A percentile compares a stretch with the other conserved stretches of the same genome.
Evolutionary conservation across 2,113 vertebrate species (phyloP).

Genomic region (Nothobranchius kuhntae): DNA sequence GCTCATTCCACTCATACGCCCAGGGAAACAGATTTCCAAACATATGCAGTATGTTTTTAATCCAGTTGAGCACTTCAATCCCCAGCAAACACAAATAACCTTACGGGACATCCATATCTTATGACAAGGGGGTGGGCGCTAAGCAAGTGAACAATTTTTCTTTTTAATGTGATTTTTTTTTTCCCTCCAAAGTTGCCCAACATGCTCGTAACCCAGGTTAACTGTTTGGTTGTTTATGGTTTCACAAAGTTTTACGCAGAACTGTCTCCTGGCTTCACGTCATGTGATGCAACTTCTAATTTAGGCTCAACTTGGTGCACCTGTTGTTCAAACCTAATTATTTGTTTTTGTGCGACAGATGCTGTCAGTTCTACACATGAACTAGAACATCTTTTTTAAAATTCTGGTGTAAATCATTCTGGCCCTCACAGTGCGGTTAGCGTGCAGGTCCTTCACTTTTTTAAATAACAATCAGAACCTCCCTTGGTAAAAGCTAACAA

Average conservation of each 20-base stretch:
- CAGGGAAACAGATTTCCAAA: conserved; percentile 84
- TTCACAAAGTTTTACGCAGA: conserved; percentile 69
- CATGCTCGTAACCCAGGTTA: conserved; percentile 70
- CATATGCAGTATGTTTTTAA: conserved; percentile 84
- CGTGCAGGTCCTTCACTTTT: conserved; percentile 38
- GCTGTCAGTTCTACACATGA: conserved; percentile 27
- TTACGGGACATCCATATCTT: conserved; percentile 82
- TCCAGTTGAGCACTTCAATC: conserved; percentile 82
- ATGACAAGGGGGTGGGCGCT: conserved; percentile 79
- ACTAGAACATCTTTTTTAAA: conserved; percentile 12
- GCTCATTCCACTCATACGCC: conserved; percentile 77
- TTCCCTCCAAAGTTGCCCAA: conserved; percentile 67
- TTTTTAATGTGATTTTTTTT: conserved; percentile 74
- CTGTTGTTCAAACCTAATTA: conserved; percentile 62
- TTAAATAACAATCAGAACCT: conserved; percentile 43
- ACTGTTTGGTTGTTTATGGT: conserved; percentile 69
- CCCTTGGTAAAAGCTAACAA: conserved; percentile 72
- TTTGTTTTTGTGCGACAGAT: conserved; percentile 54
- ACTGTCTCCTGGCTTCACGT: conserved; percentile 55
- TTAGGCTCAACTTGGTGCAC: conserved; percentile 47
- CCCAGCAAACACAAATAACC: conserved; percentile 81
- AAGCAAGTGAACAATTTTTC: conserved; percentile 71
- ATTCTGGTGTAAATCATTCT: conserved; percentile 2
- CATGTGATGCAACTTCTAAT: conserved; percentile 61
- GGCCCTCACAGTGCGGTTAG: conserved; percentile 13